Percentiles rank a stretch among this genome's conserved stretches.
phyloP scores from a whole-genome alignment of 1,140 invertebrate species.

The Metopolophium dirhodum region DNA sequence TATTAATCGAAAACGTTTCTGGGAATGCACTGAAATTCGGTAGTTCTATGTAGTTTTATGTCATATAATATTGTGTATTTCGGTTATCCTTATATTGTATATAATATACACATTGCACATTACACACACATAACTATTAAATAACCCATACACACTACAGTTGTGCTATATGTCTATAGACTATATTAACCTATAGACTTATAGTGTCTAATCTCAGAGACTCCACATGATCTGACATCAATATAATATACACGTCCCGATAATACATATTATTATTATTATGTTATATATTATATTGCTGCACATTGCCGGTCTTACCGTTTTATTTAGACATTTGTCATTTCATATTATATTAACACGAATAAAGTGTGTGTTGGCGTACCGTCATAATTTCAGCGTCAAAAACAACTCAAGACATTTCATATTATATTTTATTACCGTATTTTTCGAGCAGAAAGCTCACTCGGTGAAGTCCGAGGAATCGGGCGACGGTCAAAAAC shows the following conservation, averaged over 20 bases:
- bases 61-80: background rate
- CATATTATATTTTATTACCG: background rate
- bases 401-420: background rate
- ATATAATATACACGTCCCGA: background rate
- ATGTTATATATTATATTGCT: background rate
- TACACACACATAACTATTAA: background rate
- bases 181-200: no score
- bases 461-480: background rate
- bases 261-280: background rate
- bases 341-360: background rate
- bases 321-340: background rate
- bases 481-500: background rate
- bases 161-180: no score
- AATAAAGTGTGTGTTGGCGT: background rate
- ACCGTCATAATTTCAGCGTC: background rate
- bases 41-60: background rate
- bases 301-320: background rate
- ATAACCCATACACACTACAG: background rate
- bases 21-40: background rate
- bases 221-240: background rate
- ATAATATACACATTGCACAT: background rate
- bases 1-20: conserved; percentile 2
- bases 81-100: background rate
- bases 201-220: background rate
- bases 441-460: background rate